These are phyloP conservation scores for Orthonevra nobilis DNA, from an alignment of 2,888 invertebrate species.

Conservation along the genomic window DNA sequence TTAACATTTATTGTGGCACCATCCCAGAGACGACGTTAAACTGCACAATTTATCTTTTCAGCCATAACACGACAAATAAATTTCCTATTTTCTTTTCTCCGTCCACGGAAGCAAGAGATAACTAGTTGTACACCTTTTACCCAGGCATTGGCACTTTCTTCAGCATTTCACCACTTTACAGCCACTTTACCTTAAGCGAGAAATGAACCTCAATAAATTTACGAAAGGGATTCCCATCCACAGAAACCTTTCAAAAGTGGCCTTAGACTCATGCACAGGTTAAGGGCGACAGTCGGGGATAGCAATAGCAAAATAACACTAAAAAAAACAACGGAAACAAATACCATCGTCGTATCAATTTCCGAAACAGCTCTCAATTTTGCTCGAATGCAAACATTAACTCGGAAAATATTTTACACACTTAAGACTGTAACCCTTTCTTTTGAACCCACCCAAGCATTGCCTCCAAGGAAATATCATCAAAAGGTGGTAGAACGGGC, in stretches of 20 bases:
- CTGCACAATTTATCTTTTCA: slow-evolving; percentile 62
- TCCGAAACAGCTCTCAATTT: slow-evolving; percentile 68
- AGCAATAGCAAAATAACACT: neutral
- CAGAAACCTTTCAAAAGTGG: slow-evolving; percentile 22
- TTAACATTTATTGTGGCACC: slow-evolving; percentile 67
- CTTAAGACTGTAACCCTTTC: slow-evolving; percentile 68
- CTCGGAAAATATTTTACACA: slow-evolving; percentile 65
- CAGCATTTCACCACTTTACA: slow-evolving; percentile 18
- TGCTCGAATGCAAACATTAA: slow-evolving; percentile 68
- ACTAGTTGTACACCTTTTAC: slow-evolving; percentile 60
- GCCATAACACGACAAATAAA: slow-evolving; percentile 60
- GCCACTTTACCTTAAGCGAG: slow-evolving; percentile 47
- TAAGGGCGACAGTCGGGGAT: neutral
- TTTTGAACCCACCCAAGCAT: slow-evolving; percentile 9
- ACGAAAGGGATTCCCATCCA: slow-evolving; percentile 54
- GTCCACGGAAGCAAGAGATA: no score
- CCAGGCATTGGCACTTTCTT: slow-evolving; percentile 6
- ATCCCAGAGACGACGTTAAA: slow-evolving; percentile 53
- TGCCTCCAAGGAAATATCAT: slow-evolving; percentile 11
- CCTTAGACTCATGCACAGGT: slow-evolving; percentile 6
- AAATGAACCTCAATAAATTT: slow-evolving; percentile 68
- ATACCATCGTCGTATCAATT: slow-evolving; percentile 65
- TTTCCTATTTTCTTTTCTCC: slow-evolving; percentile 37
- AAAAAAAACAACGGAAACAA: slow-evolving; percentile 25
- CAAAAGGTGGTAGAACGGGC: slow-evolving; percentile 1